Conservation (phyloP, 2,797 vertebrate species). For the Phataginus tricuspis region DNA sequence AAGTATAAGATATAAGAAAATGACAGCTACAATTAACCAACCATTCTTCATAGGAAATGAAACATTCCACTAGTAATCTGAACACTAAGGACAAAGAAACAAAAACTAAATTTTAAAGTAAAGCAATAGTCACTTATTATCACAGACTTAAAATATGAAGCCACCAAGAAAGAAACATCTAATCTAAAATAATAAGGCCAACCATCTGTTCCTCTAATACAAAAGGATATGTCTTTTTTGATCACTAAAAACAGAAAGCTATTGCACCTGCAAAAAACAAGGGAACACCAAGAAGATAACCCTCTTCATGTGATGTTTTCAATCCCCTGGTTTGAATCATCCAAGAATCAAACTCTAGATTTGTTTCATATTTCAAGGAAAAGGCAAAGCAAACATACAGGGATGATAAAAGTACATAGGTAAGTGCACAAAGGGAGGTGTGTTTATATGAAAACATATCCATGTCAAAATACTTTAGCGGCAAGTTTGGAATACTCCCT, state of each 20-base stretch:
- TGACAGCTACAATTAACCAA: slow-evolving; percentile 24
- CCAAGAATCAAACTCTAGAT: slow-evolving; percentile 17
- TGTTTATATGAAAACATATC: neutral
- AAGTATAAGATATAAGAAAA: slow-evolving; percentile 41
- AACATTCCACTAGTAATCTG: slow-evolving; percentile 46
- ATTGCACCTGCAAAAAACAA: slow-evolving; percentile 18
- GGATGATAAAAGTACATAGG: neutral
- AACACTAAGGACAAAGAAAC: slow-evolving; percentile 51
- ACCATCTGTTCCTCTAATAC: neutral
- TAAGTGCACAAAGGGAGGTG: neutral
- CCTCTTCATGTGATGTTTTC: neutral
- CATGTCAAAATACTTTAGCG: neutral
- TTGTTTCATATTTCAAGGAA: slow-evolving; percentile 15
- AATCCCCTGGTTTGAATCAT: neutral
- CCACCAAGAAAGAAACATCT: neutral
- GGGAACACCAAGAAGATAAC: neutral
- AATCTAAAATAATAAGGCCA: slow-evolving; percentile 42
- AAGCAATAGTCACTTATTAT: slow-evolving; percentile 52
- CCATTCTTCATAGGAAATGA: slow-evolving; percentile 54
- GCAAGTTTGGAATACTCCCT: neutral
- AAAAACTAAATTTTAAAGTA: slow-evolving; percentile 55
- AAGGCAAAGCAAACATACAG: neutral
- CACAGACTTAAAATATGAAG: slow-evolving; percentile 60
- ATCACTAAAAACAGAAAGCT: slow-evolving; percentile 39
- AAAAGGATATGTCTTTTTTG: slow-evolving; percentile 18